Percentiles rank a stretch among this genome's conserved stretches.
phyloP scores from a whole-genome alignment of 1,140 invertebrate species.

The Drosophila pruinosa region DNA sequence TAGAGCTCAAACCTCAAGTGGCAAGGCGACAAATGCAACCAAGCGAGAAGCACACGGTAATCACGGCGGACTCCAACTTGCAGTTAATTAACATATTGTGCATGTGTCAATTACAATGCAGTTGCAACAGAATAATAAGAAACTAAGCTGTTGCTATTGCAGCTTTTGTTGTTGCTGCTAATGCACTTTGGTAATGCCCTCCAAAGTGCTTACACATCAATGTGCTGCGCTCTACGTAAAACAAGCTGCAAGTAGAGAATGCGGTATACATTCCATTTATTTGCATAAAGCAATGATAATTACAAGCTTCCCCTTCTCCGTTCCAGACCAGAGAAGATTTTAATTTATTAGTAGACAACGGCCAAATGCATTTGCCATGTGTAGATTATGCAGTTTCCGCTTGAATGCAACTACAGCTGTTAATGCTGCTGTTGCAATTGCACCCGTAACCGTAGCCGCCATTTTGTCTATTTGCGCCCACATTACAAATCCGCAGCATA shows the following conservation, averaged over 20 bases:
- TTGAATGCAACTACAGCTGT: constrained; percentile 68
- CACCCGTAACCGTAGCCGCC: constrained; percentile 45
- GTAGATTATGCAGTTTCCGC: constrained; percentile 78
- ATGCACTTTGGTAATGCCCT: constrained; percentile 78
- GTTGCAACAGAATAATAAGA: constrained; percentile 5
- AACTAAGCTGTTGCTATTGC: constrained; percentile 30
- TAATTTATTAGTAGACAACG: constrained; percentile 80
- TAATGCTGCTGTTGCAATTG: constrained; percentile 16
- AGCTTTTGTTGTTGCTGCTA: constrained; percentile 36
- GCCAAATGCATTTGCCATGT: constrained; percentile 74
- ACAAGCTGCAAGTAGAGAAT: constrained; percentile 21
- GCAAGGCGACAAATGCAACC: constrained; percentile 32
- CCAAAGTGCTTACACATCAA: constrained; percentile 78
- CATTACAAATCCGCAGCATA: constrained; percentile 69
- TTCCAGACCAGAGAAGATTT: constrained; percentile 61
- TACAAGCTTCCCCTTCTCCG: constrained; percentile 43
- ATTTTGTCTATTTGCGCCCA: constrained; percentile 76
- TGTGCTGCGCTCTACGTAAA: constrained; percentile 35
- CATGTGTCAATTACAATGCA: constrained; percentile 40
- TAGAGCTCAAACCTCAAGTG: constrained; percentile 25
- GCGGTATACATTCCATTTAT: constrained; percentile 1
- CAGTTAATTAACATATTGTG: constrained; percentile 77
- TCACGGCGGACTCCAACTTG: constrained; percentile 40
- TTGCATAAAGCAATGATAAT: constrained; percentile 59
- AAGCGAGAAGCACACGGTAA: constrained; percentile 56